Evolutionary conservation across 2,113 vertebrate species (phyloP).

Genomic region (Candoia aspera): DNA sequence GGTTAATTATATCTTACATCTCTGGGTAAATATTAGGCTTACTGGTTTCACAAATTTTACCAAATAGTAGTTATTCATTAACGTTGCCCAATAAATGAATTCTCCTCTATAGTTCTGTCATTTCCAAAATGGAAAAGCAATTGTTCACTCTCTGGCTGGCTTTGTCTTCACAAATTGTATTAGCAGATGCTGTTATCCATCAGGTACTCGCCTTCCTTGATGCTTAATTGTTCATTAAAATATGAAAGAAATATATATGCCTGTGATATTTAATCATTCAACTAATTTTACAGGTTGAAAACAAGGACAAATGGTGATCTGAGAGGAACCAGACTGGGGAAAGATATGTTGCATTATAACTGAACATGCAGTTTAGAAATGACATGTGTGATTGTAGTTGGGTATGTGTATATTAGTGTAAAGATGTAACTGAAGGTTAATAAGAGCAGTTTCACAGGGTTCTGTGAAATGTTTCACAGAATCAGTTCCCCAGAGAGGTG

Average conservation of each 20-base stretch:
- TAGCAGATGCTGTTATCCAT: conserved; percentile 34
- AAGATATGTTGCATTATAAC: neutral
- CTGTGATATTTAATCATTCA: rapidly evolving
- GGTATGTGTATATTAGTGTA: neutral
- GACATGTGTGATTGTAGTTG: neutral
- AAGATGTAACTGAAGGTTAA: neutral
- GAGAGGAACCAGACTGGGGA: neutral
- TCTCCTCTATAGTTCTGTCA: conserved; percentile 38
- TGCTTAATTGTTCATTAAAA: neutral
- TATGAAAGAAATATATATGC: neutral
- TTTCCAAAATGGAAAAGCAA: conserved; percentile 60
- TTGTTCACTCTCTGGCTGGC: conserved; percentile 34
- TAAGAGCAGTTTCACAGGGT: neutral
- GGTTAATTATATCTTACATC: neutral
- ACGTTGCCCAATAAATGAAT: conserved; percentile 36
- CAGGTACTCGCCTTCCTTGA: conserved; percentile 57
- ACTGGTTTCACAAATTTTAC: conserved; percentile 41
- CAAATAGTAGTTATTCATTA: conserved; percentile 62
- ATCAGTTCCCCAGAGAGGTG: neutral
- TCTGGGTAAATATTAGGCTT: conserved; percentile 57
- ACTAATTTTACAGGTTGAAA: neutral
- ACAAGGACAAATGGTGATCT: neutral
- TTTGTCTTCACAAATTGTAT: conserved; percentile 36
- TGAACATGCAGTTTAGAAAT: neutral
- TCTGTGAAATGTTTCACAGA: no score